phyloP scores from a whole-genome alignment of 2,797 vertebrate genomes.

The Falco naumanni region DNA sequence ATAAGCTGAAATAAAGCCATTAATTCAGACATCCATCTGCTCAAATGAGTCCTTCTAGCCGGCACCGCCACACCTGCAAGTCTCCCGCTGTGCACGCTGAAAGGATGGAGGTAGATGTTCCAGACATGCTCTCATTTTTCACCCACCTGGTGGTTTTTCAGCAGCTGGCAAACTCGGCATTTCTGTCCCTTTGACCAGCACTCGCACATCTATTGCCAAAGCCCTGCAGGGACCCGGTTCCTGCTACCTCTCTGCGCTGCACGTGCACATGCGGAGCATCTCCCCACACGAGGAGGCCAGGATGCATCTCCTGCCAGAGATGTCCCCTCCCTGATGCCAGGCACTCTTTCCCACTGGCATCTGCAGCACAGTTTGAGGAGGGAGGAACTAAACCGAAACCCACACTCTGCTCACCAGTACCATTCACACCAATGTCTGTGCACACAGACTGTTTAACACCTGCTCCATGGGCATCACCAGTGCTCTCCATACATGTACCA shows the following conservation, averaged over 20 bases:
- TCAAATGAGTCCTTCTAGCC: background rate
- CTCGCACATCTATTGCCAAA: background rate
- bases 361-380: background rate
- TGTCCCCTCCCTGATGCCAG: background rate
- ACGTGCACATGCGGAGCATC: background rate
- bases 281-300: background rate
- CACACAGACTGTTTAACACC: background rate
- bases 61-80: slow-evolving; percentile 28
- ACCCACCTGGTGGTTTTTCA: background rate
- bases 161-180: background rate
- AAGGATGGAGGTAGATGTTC: background rate
- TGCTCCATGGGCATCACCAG: fast-evolving
- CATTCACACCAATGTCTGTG: background rate
- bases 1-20: slow-evolving; percentile 45
- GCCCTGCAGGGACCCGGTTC: background rate
- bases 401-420: background rate
- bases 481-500: background rate
- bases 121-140: background rate
- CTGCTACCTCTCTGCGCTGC: background rate
- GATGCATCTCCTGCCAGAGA: background rate
- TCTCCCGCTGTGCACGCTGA: background rate
- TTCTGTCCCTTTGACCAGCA: background rate
- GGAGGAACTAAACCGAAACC: background rate
- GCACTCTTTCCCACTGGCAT: background rate
- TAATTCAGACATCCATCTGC: background rate